These are phyloP conservation scores for Aromia moschata DNA, from an alignment of 2,888 invertebrate species.

Conservation along the genomic window DNA sequence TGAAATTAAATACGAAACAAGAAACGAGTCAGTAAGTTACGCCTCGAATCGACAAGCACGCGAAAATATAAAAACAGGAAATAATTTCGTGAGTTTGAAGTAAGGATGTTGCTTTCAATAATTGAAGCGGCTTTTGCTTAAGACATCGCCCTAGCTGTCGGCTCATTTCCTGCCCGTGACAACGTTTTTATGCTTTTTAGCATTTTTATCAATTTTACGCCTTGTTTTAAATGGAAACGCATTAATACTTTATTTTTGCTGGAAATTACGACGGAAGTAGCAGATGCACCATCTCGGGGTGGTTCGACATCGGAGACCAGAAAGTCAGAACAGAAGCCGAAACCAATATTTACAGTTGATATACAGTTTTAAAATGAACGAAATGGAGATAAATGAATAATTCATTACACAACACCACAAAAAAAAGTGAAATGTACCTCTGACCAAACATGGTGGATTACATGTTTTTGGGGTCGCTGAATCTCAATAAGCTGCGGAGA, in stretches of 20 bases:
- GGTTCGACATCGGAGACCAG: too few relatives aligned
- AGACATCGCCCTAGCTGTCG: conserved; percentile 33
- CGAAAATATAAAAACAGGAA: conserved; percentile 34
- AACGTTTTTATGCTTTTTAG: conserved; percentile 41
- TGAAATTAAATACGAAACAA: conserved; percentile 13
- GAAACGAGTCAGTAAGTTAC: conserved; percentile 17
- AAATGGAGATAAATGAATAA: too few relatives aligned
- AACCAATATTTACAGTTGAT: too few relatives aligned
- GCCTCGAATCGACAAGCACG: conserved; percentile 20
- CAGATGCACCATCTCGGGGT: conserved; percentile 10
- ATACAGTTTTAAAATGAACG: too few relatives aligned
- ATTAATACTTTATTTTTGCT: conserved; percentile 42
- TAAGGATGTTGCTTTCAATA: conserved; percentile 36
- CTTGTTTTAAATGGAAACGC: conserved; percentile 39
- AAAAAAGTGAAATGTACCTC: too few relatives aligned
- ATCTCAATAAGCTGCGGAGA: too few relatives aligned
- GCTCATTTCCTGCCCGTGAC: conserved; percentile 45
- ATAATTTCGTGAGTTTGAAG: conserved; percentile 35
- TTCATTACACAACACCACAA: too few relatives aligned
- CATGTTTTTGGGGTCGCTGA: too few relatives aligned
- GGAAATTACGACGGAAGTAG: conserved; percentile 38
- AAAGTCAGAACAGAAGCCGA: too few relatives aligned
- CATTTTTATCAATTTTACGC: conserved; percentile 42
- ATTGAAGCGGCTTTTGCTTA: conserved; percentile 28
- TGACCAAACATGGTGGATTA: too few relatives aligned